phyloP scores from a whole-genome alignment of 2,113 vertebrate genomes.

The Corythornis vintsioides region DNA sequence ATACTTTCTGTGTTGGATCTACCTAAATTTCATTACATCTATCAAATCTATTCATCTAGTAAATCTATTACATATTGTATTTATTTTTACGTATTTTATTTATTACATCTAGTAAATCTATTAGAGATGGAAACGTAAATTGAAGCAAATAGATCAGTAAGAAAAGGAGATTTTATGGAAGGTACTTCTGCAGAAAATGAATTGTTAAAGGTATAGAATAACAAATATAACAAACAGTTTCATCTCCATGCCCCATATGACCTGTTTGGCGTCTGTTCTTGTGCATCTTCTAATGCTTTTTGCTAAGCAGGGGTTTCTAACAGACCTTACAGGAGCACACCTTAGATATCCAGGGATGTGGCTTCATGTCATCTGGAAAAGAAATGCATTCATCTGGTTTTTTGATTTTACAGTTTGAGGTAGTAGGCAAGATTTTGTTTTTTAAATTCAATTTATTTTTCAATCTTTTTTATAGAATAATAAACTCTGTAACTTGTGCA shows the following conservation, averaged over 20 bases:
- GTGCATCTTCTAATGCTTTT: background rate
- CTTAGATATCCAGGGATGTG: constrained; percentile 76
- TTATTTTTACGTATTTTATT: too few species aligned
- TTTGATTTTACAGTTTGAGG: background rate
- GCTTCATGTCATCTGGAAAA: constrained; percentile 72
- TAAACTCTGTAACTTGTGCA: background rate
- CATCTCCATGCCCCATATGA: background rate
- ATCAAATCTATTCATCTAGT: too few species aligned
- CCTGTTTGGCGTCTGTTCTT: background rate
- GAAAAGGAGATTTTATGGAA: background rate
- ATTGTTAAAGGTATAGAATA: background rate
- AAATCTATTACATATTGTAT: too few species aligned
- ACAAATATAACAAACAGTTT: background rate
- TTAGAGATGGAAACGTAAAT: background rate
- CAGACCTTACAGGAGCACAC: constrained; percentile 82
- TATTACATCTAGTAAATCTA: background rate
- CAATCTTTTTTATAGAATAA: background rate
- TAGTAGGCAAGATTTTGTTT: background rate
- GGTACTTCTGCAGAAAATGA: background rate
- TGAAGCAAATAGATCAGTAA: background rate
- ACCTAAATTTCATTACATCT: background rate
- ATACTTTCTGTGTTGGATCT: background rate
- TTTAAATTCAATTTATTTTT: background rate
- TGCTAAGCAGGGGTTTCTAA: background rate
- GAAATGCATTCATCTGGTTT: background rate